A percentile compares a stretch with the other conserved stretches of the same genome.
phyloP scores from a whole-genome alignment of 2,113 vertebrate genomes.

The Mirounga angustirostris region DNA sequence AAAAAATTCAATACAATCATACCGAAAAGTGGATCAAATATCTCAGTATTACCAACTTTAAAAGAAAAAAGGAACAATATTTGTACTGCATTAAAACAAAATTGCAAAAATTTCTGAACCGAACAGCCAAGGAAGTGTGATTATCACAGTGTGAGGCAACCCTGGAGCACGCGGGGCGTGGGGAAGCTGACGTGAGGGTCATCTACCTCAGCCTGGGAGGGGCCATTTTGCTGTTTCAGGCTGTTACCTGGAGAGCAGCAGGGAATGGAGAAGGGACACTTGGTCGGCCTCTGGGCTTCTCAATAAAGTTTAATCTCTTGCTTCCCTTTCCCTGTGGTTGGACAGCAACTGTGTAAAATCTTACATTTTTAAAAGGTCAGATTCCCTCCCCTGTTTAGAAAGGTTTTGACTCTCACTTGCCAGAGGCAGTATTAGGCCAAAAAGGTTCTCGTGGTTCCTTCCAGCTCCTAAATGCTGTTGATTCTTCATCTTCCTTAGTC shows the following conservation, averaged over 20 bases:
- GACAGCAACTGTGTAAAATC: neutral
- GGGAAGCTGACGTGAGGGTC: neutral
- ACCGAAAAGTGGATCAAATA: neutral
- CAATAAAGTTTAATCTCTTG: slow-evolving; percentile 36
- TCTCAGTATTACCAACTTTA: slow-evolving; percentile 30
- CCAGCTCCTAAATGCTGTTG: neutral
- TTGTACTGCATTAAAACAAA: neutral
- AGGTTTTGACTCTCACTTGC: slow-evolving; percentile 22
- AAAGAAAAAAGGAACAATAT: neutral
- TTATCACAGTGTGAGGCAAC: fast-evolving
- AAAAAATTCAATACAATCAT: neutral
- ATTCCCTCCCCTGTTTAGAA: neutral
- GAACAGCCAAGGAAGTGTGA: neutral
- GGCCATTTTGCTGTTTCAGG: slow-evolving; percentile 21
- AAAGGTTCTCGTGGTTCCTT: neutral
- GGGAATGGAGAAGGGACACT: neutral
- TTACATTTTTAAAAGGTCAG: slow-evolving; percentile 34
- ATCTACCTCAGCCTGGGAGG: neutral
- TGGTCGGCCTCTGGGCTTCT: neutral
- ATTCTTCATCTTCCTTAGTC: slow-evolving; percentile 21
- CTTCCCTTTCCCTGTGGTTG: neutral
- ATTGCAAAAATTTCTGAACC: neutral
- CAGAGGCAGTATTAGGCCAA: neutral
- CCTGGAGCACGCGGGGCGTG: neutral
- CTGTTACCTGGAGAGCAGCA: neutral